Percentiles rank a stretch among this genome's conserved stretches.
These are phyloP conservation scores for Bactericera cockerelli DNA, from an alignment of 1,140 invertebrate species.

Conservation along the genomic window DNA sequence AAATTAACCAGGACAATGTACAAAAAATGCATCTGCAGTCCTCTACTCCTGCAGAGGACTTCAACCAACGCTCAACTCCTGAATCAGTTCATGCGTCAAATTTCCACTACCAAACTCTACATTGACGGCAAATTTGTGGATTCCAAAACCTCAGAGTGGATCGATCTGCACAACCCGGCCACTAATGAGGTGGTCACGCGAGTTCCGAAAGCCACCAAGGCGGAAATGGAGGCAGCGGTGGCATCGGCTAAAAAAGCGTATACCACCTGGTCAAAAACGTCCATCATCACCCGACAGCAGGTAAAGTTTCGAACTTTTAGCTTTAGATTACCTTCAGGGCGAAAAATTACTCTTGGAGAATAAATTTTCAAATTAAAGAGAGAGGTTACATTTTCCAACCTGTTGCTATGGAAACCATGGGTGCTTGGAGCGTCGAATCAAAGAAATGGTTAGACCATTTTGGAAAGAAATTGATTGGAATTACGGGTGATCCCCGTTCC, in stretches of 20 bases:
- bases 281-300: constrained; percentile 84
- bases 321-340: too few species aligned
- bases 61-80: constrained; percentile 43
- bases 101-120: constrained; percentile 70
- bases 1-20: neutral
- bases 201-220: constrained; percentile 79
- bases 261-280: constrained; percentile 76
- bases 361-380: too few species aligned
- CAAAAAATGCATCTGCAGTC: neutral
- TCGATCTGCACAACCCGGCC: constrained; percentile 87
- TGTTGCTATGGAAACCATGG: too few species aligned
- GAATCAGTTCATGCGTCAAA: constrained; percentile 76
- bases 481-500: too few species aligned
- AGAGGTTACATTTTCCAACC: too few species aligned
- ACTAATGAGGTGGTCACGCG: constrained; percentile 68
- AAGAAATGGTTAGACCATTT: too few species aligned
- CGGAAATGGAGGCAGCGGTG: constrained; percentile 85
- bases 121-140: constrained; percentile 92
- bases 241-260: constrained; percentile 71
- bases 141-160: constrained; percentile 81
- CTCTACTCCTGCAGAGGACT: neutral
- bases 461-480: too few species aligned
- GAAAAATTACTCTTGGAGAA: too few species aligned
- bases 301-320: constrained; percentile 82
- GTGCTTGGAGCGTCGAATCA: too few species aligned